Evolutionary conservation across 2,888 invertebrate genomes (phyloP).

Genomic region (Piscicola geometra): DNA sequence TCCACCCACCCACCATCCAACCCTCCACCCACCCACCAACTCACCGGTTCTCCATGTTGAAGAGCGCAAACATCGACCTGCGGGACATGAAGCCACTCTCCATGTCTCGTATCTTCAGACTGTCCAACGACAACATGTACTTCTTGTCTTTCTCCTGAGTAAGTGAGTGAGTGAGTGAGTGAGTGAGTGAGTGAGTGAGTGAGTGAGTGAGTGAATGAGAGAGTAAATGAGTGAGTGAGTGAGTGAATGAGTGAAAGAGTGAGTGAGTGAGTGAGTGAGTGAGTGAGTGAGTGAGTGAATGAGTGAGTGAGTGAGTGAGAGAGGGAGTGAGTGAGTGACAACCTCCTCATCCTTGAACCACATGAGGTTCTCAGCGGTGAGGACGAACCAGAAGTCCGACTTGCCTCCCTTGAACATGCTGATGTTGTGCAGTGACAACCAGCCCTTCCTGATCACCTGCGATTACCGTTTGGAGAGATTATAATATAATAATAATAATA

Average conservation of each 20-base stretch:
- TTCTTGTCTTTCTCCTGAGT: slow-evolving; percentile 91
- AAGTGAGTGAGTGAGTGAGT: not conserved
- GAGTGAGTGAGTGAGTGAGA: not conserved
- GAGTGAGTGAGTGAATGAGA: not conserved
- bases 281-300: not conserved
- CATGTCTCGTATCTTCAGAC: slow-evolving; percentile 88
- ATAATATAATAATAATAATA: too few relatives aligned
- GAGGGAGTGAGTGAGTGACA: not conserved
- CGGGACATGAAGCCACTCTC: slow-evolving; percentile 94
- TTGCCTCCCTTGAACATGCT: slow-evolving; percentile 99
- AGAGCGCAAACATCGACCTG: slow-evolving; percentile 92
- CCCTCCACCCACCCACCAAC: not conserved
- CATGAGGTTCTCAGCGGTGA: slow-evolving; percentile 94
- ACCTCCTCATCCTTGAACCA: slow-evolving; percentile 98
- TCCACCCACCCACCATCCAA: too few relatives aligned
- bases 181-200: not conserved
- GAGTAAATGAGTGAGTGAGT: not conserved
- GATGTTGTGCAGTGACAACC: slow-evolving; percentile 97
- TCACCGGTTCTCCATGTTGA: slow-evolving; percentile 90
- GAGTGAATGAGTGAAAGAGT: too few relatives aligned
- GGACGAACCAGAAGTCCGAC: slow-evolving; percentile 97
- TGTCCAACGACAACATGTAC: slow-evolving; percentile 96
- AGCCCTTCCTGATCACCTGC: slow-evolving; percentile 96
- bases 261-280: not conserved
- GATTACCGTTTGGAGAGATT: not conserved